Base-by-base conservation (phyloP, 2,113 vertebrate genomes). In the Takifugu flavidus region DNA sequence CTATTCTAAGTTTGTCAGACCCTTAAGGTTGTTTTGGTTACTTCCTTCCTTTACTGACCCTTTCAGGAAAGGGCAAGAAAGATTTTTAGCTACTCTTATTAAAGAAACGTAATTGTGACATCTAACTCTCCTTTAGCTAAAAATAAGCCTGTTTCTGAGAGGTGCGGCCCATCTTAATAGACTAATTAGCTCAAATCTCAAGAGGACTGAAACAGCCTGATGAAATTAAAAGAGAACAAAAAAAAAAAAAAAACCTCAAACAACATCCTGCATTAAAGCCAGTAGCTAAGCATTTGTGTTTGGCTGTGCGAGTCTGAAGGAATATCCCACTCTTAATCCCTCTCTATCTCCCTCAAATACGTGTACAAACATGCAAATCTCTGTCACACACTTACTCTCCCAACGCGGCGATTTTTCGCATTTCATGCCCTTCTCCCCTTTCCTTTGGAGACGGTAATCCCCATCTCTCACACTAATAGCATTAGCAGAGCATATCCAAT, bases 401-500 rank as follows among this genome's bases (percentile, higher is more conserved):
- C 47, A n/a, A 72, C 11, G 3, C 59, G 68, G 59, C 47, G 46
- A 75, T 74, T 80, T 78, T 76, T 77, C 74, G 72, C 71, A 79
- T 84, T 80, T 78, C 81, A 76, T 34, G 43, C 67, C 52, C 70
- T 70, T 82, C 78, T 49, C 71, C 66, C 63, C 65, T 79, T 77
- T 64, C 65, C 66, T 77, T 84, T 82, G 27, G 73, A 86, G 76
- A 79, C 82, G 79, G 82, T 84, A 88, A 88, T 87, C 87, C 84
- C 73, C 60, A 49, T 71, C 60, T 75, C 77, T 70, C 76, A 69
- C 72, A 65, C 81, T 88, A 89, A 88, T 86, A 84, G 77, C 77
- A 83, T 89, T 89, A 82, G 77, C 74, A 59, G 78, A 87, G 87
- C 87, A 85, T 84, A 80, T 85, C 87, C 76, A 88, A 88, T 88